Evolutionary conservation across 2,888 invertebrate genomes (phyloP), one percentile per base, ranked within the genome.

Genomic region (Miltochrista miniata): DNA sequence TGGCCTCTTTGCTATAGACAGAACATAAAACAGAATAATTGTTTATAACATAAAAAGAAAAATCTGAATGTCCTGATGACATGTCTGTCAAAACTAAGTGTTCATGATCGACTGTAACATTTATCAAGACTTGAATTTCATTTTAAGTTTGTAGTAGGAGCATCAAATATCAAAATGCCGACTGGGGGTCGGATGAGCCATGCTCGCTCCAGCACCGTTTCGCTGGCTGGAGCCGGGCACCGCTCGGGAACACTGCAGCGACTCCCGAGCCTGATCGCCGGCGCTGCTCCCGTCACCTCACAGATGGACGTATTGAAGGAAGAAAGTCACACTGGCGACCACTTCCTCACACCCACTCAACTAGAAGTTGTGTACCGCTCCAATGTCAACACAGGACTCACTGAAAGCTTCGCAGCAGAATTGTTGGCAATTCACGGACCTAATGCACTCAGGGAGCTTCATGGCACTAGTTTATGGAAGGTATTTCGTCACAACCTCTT

Each of bases 401-500:
- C 92, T 0, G 79, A 90, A 9, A 79, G 72, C 15, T 77, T 92
- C 48, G 95, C 95, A 0, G 83, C 79, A 8, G 90, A 93, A 51
- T 77, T 93, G 4, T 79, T 93, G 2, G 86, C 81, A 13, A 78
- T 83, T 34, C 84, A 94, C 64, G 95, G 95, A 0, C 94, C 93
- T 0, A 95, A 95, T 74, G 83, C 88, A 13, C 81, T 95, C 10
- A 92, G 92, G 15, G 93, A 94, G 54, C 92, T 94, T 2, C 81
- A 85, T 46, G 92, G 93, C 9, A 93, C 92, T 33, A 94, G 95
- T 44, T 93, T 93, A 70, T 94, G 93, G 92, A 78, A 93, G 57
- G 92, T 95, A 68, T 94, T 96, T 65, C 85, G 92, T 10, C 92
- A 92, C 58, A 94, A 95, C 70, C 78, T 96, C 36, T 95, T 95